Evolutionary conservation across 2,888 invertebrate genomes (phyloP), one percentile per base, ranked within the genome.

Genomic region (Microplitis deprimator): DNA sequence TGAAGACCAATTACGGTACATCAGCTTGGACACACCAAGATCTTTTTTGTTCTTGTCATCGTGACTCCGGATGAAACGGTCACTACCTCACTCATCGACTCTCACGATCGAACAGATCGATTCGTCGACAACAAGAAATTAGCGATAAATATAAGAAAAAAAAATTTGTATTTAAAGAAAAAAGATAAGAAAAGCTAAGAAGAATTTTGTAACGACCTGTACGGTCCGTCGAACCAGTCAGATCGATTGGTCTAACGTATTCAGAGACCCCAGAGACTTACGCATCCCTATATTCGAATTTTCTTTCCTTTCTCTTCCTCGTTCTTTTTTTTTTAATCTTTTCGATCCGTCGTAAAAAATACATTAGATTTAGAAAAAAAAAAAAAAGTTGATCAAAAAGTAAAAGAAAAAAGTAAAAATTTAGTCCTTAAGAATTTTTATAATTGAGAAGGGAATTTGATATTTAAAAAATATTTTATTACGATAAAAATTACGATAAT

Each of bases 181-280:
- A 77, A 68, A 29, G 29, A 29, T 29, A 29, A 68, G 65, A 73
- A 73, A 59, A 40, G 50, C 65, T 17, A 68, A 62, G 65, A 79
- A 79, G 79, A 81, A 68, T 85, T 85, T 86, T 86, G 83, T 79
- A 75, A 69, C 76, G 73, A 81, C 62, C 84, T 85, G 84, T 86
- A 85, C 84, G 84, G 85, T 85, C 83, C 85, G 84, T 85, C 85
- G 85, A 86, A 83, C 84, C 77, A 81, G 78, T 70, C 76, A 75
- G 77, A 86, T 86, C 85, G 86, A 86, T 86, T 86, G 83, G 85
- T 84, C 29, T 4, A 29, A 29, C 81, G 80, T 84, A 80, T 81
- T 81, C 82, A 50, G 50, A 79, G 81, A 80, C 79, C 78, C 72
- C 77, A 71, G 75, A 75, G 80, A 77, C 79, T 76, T 60, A 68